phyloP scores from a whole-genome alignment of 37 sponge, comb jelly and placozoan species.

The Theonella swinhoei region DNA sequence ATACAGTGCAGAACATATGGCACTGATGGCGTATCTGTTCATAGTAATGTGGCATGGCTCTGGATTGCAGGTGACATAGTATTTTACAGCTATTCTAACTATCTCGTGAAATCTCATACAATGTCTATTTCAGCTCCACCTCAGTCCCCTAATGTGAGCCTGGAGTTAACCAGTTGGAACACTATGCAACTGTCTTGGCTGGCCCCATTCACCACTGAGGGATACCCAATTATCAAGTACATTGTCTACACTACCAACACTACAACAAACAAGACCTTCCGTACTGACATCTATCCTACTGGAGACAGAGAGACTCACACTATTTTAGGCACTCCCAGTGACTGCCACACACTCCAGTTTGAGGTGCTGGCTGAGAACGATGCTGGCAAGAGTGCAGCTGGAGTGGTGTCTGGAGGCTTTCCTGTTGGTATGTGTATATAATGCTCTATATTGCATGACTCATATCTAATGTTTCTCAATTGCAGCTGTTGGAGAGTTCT shows the following conservation, averaged over 20 bases:
- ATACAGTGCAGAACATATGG: not conserved
- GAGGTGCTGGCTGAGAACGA: not conserved
- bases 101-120: too few relatives aligned
- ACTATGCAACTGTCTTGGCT: not conserved
- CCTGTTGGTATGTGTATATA: not conserved
- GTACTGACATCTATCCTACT: not conserved
- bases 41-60: not conserved
- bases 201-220: not conserved
- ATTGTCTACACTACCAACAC: not conserved
- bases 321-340: not conserved
- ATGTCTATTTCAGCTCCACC: not conserved
- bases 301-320: not conserved
- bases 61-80: not conserved
- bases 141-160: not conserved
- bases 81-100: too few relatives aligned
- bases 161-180: not conserved
- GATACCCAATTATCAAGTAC: not conserved
- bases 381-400: not conserved
- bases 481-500: not conserved
- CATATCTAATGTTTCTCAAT: not conserved
- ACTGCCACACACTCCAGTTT: not conserved
- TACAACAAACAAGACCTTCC: not conserved
- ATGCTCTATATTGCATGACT: too few relatives aligned
- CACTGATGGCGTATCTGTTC: not conserved
- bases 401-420: not conserved